A percentile compares a stretch with the other conserved stretches of the same genome.
phyloP scores from a whole-genome alignment of 2,888 invertebrate species.

The Hyles lineata region DNA sequence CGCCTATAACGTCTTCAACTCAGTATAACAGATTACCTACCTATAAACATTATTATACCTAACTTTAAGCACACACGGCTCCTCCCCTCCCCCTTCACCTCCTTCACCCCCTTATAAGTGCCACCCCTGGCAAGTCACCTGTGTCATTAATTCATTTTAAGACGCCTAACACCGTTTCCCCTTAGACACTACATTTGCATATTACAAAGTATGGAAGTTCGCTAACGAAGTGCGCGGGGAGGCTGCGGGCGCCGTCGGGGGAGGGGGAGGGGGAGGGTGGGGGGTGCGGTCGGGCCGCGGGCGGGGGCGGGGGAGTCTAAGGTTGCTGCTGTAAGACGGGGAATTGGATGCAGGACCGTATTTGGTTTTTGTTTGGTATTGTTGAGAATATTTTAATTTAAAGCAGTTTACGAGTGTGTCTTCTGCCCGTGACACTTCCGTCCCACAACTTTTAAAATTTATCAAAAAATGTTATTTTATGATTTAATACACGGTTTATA shows the following conservation, averaged over 20 bases:
- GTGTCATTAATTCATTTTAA: slow-evolving; percentile 85
- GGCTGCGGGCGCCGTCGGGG: slow-evolving; percentile 34
- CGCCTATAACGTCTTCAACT: slow-evolving; percentile 7
- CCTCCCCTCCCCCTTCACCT: slow-evolving; percentile 34
- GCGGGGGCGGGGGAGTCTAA: slow-evolving; percentile 60
- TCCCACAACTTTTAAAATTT: too few relatives aligned
- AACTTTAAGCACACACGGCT: slow-evolving; percentile 24
- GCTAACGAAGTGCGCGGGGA: slow-evolving; percentile 73
- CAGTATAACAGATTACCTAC: slow-evolving; percentile 19
- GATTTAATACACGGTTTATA: too few relatives aligned
- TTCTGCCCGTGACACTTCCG: neutral
- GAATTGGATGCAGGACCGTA: slow-evolving; percentile 77
- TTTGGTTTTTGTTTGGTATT: slow-evolving; percentile 35
- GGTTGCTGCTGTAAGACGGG: slow-evolving; percentile 81
- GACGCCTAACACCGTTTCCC: slow-evolving; percentile 74
- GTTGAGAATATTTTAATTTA: neutral
- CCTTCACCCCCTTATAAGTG: slow-evolving; percentile 37
- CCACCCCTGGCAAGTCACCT: slow-evolving; percentile 65
- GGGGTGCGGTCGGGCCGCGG: slow-evolving; percentile 43
- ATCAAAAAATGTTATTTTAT: too few relatives aligned
- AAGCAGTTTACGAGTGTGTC: neutral
- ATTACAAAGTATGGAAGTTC: slow-evolving; percentile 85
- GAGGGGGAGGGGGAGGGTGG: slow-evolving; percentile 28
- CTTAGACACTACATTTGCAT: slow-evolving; percentile 81
- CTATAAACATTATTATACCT: slow-evolving; percentile 20